Evolutionary conservation across 2,113 vertebrate species (phyloP).

Genomic region (Pangasianodon hypophthalmus): DNA sequence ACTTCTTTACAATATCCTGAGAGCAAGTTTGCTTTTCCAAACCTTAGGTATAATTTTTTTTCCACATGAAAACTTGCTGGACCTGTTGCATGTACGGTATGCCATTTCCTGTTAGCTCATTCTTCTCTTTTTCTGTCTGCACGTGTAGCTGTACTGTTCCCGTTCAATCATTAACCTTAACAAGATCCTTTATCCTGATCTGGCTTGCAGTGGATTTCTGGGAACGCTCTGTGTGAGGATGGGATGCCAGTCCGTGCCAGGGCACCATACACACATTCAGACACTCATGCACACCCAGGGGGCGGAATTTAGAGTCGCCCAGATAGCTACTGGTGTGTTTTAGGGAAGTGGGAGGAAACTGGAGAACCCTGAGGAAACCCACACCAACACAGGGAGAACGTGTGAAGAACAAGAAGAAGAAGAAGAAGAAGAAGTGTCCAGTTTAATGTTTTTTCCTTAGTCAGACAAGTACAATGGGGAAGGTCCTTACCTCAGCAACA

Average conservation of each 20-base stretch:
- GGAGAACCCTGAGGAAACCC: background rate
- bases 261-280: background rate
- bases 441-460: background rate
- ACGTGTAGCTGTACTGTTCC: background rate
- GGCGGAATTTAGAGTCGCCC: too few species aligned
- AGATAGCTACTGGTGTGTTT: background rate
- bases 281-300: background rate
- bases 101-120: background rate
- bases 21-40: too few species aligned
- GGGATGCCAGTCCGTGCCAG: background rate
- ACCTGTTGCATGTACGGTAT: background rate
- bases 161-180: background rate
- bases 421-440: too few species aligned
- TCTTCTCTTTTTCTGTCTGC: background rate
- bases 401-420: background rate
- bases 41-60: too few species aligned
- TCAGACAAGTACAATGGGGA: background rate
- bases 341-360: background rate
- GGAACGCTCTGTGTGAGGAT: background rate
- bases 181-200: background rate
- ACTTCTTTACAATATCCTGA: too few species aligned
- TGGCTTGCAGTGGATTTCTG: background rate
- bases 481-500: background rate
- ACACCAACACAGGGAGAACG: background rate
- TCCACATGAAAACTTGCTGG: background rate